A percentile compares a stretch with the other conserved stretches of the same genome.
Conservation (phyloP, 2,888 invertebrate genomes). For the Rhagium mordax region DNA sequence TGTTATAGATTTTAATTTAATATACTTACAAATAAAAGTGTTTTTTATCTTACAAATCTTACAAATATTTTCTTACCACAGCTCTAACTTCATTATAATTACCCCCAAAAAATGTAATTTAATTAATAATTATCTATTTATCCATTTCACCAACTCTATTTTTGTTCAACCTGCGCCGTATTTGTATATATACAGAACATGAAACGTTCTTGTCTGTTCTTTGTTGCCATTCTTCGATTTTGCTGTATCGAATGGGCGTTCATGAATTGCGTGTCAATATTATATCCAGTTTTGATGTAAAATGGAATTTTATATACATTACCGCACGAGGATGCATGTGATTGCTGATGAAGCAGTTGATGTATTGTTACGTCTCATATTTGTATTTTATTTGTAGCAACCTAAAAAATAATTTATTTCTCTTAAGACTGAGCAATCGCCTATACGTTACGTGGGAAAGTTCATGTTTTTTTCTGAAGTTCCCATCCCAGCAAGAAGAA, state of each 20-base stretch:
- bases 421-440: background rate
- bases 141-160: background rate
- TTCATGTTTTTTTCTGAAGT: too few relatives aligned
- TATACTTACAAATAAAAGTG: too few relatives aligned
- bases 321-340: constrained; percentile 41
- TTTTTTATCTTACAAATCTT: too few relatives aligned
- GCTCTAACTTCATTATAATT: too few relatives aligned
- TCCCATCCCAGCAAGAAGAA: too few relatives aligned
- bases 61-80: too few relatives aligned
- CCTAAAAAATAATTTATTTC: constrained; percentile 10
- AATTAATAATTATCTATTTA: background rate
- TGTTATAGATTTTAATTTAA: too few relatives aligned
- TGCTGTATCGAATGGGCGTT: constrained; percentile 10
- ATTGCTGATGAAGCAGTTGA: constrained; percentile 45
- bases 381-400: constrained; percentile 5
- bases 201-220: constrained; percentile 7
- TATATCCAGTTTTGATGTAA: constrained; percentile 24
- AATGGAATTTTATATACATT: constrained; percentile 41
- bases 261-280: constrained; percentile 12
- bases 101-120: background rate
- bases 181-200: background rate
- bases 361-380: constrained; percentile 30
- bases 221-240: constrained; percentile 11
- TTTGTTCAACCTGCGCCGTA: constrained; percentile 12
- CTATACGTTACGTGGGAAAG: too few relatives aligned